Evolutionary conservation across 2,113 vertebrate species (phyloP), one percentile per base, ranked within the genome.

Genomic region (Carollia perspicillata): DNA sequence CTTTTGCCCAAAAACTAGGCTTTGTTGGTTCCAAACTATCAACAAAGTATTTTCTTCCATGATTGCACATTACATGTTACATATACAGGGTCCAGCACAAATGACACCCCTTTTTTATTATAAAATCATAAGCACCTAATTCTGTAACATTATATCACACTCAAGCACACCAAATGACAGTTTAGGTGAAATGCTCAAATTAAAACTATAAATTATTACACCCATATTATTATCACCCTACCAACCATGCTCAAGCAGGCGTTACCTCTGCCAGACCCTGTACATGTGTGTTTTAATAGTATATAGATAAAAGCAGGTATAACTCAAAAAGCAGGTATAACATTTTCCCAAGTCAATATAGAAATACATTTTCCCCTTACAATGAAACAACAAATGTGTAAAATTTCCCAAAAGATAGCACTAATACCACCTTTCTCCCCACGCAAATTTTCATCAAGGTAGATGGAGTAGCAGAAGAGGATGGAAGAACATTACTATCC

Each of bases 391-490:
- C 40, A 51, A 88, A 83, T 40, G 16, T 85, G 28, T 81, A 84
- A 86, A 95, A 90, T 87, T 77, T 92, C 71, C n/a, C 49, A 51
- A 94, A 96, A 92, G 66, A 63, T 0, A 93, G 11, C 18, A 88
- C 60, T 66, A 75, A 86, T 12, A 90, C 5, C 28, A 88, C 14
- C 47, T 93, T 83, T 89, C 63, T 86, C 44, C 49, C 47, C 28
- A 68, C 16, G 58, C 35, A 79, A 72, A 95, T 60, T 95, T 89
- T 86, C 84, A 80, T 51, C 51, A 37, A 95, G 37, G 71, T 58
- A 95, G 75, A 96, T 72, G 53, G 58, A 94, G 26, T 84, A 35
- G 51, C 84, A 94, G 75, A 97, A 92, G 75, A 58, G 83, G 75
- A 68, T 85, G 6, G 88, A 95, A 95, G 68, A 95, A 33, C 37